Evolutionary conservation across 2,113 vertebrate genomes (phyloP).

Genomic region (Gambusia holbrooki): DNA sequence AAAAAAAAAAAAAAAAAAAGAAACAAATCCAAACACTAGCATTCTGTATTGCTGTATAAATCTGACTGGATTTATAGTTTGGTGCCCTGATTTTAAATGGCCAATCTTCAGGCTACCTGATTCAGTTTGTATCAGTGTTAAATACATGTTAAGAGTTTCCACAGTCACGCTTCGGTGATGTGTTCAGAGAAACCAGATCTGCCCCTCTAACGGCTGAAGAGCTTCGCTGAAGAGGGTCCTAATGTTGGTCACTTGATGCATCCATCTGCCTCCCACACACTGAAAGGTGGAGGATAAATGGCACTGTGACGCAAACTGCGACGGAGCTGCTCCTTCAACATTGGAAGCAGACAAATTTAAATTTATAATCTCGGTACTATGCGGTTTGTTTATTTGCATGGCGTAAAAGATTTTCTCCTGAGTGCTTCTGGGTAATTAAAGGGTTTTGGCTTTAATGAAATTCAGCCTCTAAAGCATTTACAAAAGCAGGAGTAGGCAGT

Average conservation of each 20-base stretch:
- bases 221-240: slow-evolving; percentile 37
- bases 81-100: not conserved
- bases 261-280: slow-evolving; percentile 35
- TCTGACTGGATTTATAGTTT: not conserved
- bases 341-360: slow-evolving; percentile 25
- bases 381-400: slow-evolving; percentile 11
- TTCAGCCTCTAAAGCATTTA: not conserved
- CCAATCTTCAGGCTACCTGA: not conserved
- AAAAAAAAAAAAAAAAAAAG: not conserved
- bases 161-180: not conserved
- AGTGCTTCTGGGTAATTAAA: slow-evolving; percentile 4
- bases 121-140: slow-evolving; percentile 3
- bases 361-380: slow-evolving; percentile 19
- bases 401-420: slow-evolving; percentile 4
- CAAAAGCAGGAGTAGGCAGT: not conserved
- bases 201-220: slow-evolving; percentile 56
- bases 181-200: slow-evolving; percentile 2
- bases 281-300: slow-evolving; percentile 28
- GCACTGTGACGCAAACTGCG: slow-evolving; percentile 37
- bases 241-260: slow-evolving; percentile 38
- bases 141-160: not conserved
- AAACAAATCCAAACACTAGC: not conserved
- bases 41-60: not conserved
- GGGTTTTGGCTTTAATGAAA: slow-evolving; percentile 9
- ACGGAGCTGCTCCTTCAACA: not conserved